phyloP scores from a whole-genome alignment of 1,140 invertebrate species.

The Ruditapes philippinarum region DNA sequence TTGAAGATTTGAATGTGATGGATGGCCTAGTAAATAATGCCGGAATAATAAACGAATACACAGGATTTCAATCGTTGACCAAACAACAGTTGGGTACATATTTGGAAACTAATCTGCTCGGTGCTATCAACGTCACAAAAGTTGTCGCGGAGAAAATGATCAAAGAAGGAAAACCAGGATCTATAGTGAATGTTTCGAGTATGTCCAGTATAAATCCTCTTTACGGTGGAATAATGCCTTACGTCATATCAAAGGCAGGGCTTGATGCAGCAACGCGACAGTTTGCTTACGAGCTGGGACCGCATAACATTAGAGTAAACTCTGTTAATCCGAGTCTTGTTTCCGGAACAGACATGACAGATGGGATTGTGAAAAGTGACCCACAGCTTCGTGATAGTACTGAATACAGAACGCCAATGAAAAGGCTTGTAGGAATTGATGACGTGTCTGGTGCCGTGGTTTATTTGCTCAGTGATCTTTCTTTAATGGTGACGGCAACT shows the following conservation, averaged over 20 bases:
- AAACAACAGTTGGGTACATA: slow-evolving; percentile 90
- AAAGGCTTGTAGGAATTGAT: slow-evolving; percentile 86
- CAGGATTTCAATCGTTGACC: slow-evolving; percentile 89
- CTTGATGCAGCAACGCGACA: slow-evolving; percentile 89
- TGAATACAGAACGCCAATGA: slow-evolving; percentile 92
- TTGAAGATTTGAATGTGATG: slow-evolving; percentile 88
- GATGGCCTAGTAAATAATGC: slow-evolving; percentile 95
- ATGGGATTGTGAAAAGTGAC: slow-evolving; percentile 91
- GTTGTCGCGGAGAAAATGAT: slow-evolving; percentile 91
- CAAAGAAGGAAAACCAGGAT: slow-evolving; percentile 89
- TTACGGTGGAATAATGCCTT: slow-evolving; percentile 92
- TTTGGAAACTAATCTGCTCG: slow-evolving; percentile 94
- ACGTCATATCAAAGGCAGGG: slow-evolving; percentile 90
- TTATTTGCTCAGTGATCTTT: slow-evolving; percentile 93
- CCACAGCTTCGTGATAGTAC: slow-evolving; percentile 91
- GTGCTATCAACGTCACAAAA: slow-evolving; percentile 92
- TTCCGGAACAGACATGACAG: slow-evolving; percentile 94
- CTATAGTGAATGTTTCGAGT: slow-evolving; percentile 96
- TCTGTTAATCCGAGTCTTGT: slow-evolving; percentile 94
- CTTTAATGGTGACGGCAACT: slow-evolving; percentile 94
- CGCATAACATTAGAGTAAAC: slow-evolving; percentile 95
- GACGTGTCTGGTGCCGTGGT: slow-evolving; percentile 92
- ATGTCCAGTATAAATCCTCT: slow-evolving; percentile 89
- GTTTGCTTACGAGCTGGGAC: slow-evolving; percentile 94
- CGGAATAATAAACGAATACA: slow-evolving; percentile 88